phyloP scores from a whole-genome alignment of 2,888 invertebrate genomes.

The Maniola hyperantus region DNA sequence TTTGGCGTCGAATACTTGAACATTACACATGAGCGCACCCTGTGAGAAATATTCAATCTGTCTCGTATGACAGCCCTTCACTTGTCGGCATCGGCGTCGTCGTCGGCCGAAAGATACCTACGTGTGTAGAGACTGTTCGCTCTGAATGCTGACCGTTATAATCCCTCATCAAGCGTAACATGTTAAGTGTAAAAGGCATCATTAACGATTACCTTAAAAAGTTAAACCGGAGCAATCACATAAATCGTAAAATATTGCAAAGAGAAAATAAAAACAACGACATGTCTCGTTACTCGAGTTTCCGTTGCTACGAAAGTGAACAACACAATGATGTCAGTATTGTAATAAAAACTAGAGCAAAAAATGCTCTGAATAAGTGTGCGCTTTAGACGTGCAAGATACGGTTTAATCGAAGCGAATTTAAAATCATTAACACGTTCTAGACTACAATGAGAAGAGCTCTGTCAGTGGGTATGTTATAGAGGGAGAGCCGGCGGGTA shows the following conservation, averaged over 20 bases:
- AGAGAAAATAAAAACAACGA: conserved; percentile 70
- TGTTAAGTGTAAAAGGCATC: conserved; percentile 77
- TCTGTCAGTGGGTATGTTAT: conserved; percentile 7
- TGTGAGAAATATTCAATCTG: conserved; percentile 69
- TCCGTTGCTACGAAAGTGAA: conserved; percentile 80
- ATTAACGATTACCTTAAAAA: conserved; percentile 80
- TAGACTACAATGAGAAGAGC: conserved; percentile 14
- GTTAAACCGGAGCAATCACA: conserved; percentile 79
- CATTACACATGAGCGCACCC: conserved; percentile 64
- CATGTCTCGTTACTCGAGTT: conserved; percentile 75
- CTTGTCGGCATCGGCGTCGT: conserved; percentile 54
- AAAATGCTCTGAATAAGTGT: conserved; percentile 70
- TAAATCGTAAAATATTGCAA: conserved; percentile 75
- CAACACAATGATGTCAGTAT: conserved; percentile 74
- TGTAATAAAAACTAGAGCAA: conserved; percentile 69
- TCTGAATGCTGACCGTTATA: conserved; percentile 71
- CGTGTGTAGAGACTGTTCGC: conserved; percentile 53
- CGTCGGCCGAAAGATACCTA: conserved; percentile 54
- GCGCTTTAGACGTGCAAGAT: conserved; percentile 54
- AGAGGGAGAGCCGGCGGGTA: too few relatives aligned
- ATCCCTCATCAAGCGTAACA: conserved; percentile 75
- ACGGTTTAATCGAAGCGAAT: conserved; percentile 53
- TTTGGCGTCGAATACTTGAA: conserved; percentile 57
- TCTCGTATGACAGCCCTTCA: conserved; percentile 78
- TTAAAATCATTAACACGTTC: conserved; percentile 30